Base-by-base conservation (phyloP, 1,140 invertebrate genomes). In the Rhagoletis zephyria region DNA sequence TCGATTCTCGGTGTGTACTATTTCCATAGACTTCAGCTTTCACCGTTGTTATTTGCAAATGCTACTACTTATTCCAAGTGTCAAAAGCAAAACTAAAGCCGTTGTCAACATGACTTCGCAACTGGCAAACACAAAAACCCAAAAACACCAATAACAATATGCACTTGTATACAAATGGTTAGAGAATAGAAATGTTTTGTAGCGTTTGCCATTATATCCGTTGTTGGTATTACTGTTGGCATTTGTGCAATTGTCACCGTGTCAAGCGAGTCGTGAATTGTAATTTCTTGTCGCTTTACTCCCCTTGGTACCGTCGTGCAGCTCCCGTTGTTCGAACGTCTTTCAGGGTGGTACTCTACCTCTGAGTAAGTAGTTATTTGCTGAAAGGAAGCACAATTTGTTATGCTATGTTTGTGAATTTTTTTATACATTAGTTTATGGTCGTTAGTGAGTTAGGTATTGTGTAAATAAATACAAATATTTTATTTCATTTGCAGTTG, bases 41-140 rank as follows among this genome's bases (percentile, higher is more conserved):
- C 45, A 42, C 10, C 48, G 48, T 12, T 81, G 7, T 56, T 81
- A 81, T 56, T 59, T 59, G 6, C 74, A 81, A 81, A 48, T 81
- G 45, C 48, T 51, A 16, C 16, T 81, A 74, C 91, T 91, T 91
- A 91, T 91, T 91, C 91, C 91, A 90, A 91, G 91, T 91, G 91
- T 91, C 91, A 91, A 91, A 91, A 91, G 91, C 91, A 91, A 91
- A 91, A 91, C 91, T 91, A 91, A 91, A 91, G 90, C 91, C 89
- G 91, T 91, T 91, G 91, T 91, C 91, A 90, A 91, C 91, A 91
- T 91, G 91, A 91, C 90, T 91, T 91, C 10, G 74, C 88, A 90
- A 90, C 90, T 89, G 89, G 90, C 90, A 91, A 90, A 88, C 90
- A 88, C 85, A 89, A 56, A 48, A 51, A 9, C 12, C 30, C 61